A percentile compares a stretch with the other conserved stretches of the same genome.
Evolutionary conservation across 1,140 invertebrate genomes (phyloP).

Genomic region (Brachionus asplanchnoidis): DNA sequence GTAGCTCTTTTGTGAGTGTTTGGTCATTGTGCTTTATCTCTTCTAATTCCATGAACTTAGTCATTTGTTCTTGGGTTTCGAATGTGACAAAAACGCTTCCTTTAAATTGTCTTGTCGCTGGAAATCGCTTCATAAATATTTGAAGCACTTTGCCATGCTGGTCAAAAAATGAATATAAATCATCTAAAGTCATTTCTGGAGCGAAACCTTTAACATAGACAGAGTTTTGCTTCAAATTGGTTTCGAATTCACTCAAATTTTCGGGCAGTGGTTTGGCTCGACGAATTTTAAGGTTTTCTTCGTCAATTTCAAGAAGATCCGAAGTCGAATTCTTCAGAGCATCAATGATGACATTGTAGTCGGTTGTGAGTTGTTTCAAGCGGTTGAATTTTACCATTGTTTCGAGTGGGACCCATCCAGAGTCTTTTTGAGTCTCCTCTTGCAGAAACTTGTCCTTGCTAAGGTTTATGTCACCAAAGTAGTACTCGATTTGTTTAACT

Average conservation of each 20-base stretch:
- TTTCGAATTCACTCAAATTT: slow-evolving; percentile 32
- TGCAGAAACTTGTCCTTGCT: slow-evolving; percentile 37
- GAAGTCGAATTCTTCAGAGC: not conserved
- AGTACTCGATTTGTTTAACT: slow-evolving; percentile 41
- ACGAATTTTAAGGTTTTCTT: slow-evolving; percentile 20
- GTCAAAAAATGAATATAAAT: slow-evolving; percentile 15
- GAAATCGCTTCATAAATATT: slow-evolving; percentile 39
- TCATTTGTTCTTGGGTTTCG: slow-evolving; percentile 33
- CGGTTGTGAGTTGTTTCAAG: slow-evolving; percentile 5
- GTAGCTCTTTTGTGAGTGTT: not conserved
- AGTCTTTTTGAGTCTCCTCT: slow-evolving; percentile 32
- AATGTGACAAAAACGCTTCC: slow-evolving; percentile 39
- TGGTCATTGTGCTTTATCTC: slow-evolving; percentile 2
- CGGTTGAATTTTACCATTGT: slow-evolving; percentile 37
- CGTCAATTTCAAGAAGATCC: slow-evolving; percentile 26
- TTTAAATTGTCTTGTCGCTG: slow-evolving; percentile 34
- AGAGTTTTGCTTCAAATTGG: slow-evolving; percentile 3
- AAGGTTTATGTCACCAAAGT: slow-evolving; percentile 40
- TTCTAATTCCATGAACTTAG: slow-evolving; percentile 20
- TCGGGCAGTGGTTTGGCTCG: slow-evolving; percentile 10
- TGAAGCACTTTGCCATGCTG: slow-evolving; percentile 24
- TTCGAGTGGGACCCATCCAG: slow-evolving; percentile 29
- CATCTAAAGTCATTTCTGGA: slow-evolving; percentile 10
- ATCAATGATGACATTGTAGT: not conserved
- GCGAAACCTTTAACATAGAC: slow-evolving; percentile 40